Base-by-base conservation (phyloP, 1,140 invertebrate genomes). In the Macrostomum lignano region DNA sequence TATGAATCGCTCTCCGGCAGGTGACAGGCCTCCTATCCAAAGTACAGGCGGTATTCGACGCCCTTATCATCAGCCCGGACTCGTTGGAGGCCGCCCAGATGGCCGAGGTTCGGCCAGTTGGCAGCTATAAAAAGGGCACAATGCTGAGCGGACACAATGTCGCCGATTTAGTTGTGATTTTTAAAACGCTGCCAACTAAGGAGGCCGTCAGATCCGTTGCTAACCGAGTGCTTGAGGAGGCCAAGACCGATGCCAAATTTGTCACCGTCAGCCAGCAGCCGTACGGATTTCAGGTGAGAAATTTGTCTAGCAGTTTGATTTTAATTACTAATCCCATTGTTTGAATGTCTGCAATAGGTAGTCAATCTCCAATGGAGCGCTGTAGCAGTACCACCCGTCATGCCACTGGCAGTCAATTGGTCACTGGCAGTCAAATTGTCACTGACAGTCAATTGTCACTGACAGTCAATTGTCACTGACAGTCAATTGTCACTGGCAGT, bases 101-200 rank as follows among this genome's bases (percentile, higher is more conserved):
- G 21, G 81, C 91, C 48, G 81, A 88, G 57, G 76, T 88, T 0
- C 64, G 81, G 9, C 77, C 84, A 61, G 81, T 93, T 28, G 86
- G 86, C 1, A 84, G 82, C 1, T 91, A 82, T 46, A 94, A 94
- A 52, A 93, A 94, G 55, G 84, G 82, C 1, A 94, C 84, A 7
- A 91, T 94, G 72, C 68, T 91, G 44, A 72, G 75, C 4, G 79
- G 79, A 1, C 74, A 82, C 46, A 86, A 84, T 39, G 69, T 84
- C 1, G 86, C 84, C 13, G 84, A 94, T 52, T 73, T 94, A 42
- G 82, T 94, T 3, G 78, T 94, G 7, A 86, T 94, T 43, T 63
- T 96, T n/a, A 93, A 93, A 64, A 91, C 84, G 1, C 52, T 94
- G 25, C 88, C 88, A 1, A 91, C 82, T 9, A 75, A 61, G 63